phyloP scores from a whole-genome alignment of 2,797 vertebrate genomes.

The Lates japonicus region DNA sequence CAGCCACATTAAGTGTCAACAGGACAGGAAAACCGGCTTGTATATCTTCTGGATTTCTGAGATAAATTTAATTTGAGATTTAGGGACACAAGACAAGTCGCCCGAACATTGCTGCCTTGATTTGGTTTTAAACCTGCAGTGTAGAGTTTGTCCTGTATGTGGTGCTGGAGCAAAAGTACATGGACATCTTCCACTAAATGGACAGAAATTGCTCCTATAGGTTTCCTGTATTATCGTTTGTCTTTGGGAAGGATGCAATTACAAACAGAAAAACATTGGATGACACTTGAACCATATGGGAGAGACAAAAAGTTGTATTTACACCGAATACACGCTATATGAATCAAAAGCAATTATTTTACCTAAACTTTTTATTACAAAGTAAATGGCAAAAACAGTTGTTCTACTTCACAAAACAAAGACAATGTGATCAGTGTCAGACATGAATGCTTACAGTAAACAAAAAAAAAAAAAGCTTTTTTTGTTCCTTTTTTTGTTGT shows the following conservation, averaged over 20 bases:
- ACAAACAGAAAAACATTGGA: background rate
- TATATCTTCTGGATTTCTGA: too few relatives aligned
- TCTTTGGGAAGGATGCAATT: background rate
- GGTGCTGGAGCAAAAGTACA: too few relatives aligned
- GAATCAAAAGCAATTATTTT: conserved; percentile 24
- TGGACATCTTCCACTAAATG: too few relatives aligned
- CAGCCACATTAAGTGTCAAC: too few relatives aligned
- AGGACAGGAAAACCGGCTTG: too few relatives aligned
- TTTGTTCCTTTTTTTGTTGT: conserved; percentile 28
- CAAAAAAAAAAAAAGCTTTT: conserved; percentile 38
- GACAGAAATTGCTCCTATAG: too few relatives aligned
- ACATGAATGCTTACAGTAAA: conserved; percentile 39
- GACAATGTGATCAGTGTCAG: conserved; percentile 35
- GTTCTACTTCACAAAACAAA: conserved; percentile 71
- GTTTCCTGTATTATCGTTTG: background rate
- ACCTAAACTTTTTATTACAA: conserved; percentile 82
- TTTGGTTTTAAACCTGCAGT: background rate
- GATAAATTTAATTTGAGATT: too few relatives aligned
- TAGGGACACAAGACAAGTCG: background rate
- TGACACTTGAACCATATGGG: background rate
- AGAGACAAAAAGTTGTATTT: background rate
- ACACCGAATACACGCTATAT: too few relatives aligned
- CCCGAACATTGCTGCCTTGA: background rate
- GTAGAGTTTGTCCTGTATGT: too few relatives aligned
- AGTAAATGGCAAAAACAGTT: conserved; percentile 83